Conservation (phyloP, 2,113 vertebrate genomes). For the Mixornis gularis region DNA sequence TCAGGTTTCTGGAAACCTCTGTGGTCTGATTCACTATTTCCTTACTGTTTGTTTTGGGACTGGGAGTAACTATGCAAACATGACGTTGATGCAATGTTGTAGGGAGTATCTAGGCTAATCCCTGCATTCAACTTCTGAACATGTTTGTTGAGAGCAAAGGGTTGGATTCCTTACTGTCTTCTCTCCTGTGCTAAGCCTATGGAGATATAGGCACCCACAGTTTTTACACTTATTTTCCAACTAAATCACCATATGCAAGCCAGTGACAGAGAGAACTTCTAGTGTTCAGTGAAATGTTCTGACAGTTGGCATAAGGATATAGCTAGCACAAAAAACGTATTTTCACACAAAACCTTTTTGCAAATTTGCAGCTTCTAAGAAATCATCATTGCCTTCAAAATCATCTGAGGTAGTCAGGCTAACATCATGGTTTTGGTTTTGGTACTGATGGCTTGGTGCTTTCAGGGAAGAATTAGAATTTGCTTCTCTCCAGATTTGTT, state of each 20-base stretch:
- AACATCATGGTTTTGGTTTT: not conserved
- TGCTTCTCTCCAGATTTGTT: not conserved
- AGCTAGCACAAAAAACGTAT: not conserved
- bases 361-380: not conserved
- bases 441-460: not conserved
- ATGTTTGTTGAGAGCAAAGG: not conserved
- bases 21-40: conserved; percentile 57
- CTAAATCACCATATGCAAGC: not conserved
- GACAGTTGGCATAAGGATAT: not conserved
- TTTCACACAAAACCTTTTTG: not conserved
- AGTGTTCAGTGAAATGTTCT: not conserved
- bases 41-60: conserved; percentile 52
- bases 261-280: not conserved
- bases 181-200: not conserved
- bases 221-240: not conserved
- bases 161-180: not conserved
- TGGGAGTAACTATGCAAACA: conserved; percentile 59
- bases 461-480: not conserved
- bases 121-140: conserved; percentile 12
- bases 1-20: conserved; percentile 48
- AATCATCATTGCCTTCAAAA: not conserved
- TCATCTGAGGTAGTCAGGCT: not conserved
- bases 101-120: conserved; percentile 57
- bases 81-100: conserved; percentile 26
- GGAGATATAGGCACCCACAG: not conserved